These are phyloP conservation scores for Diploptera punctata DNA, from an alignment of 2,888 invertebrate genomes.

Conservation along the genomic window DNA sequence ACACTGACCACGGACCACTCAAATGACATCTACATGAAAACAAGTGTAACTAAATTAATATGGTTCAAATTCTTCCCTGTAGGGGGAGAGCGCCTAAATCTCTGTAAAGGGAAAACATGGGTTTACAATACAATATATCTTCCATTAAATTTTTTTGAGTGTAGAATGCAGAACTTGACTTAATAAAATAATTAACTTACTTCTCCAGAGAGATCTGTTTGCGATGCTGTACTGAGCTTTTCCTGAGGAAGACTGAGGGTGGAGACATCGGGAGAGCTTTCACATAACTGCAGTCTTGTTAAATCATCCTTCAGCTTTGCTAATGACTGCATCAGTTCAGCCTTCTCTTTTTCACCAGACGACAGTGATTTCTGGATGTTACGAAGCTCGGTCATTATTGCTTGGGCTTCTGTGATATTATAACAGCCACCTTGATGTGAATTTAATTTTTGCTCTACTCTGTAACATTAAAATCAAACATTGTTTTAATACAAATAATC, in stretches of 20 bases:
- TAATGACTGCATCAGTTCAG: conserved; percentile 91
- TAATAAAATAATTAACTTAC: too few species aligned
- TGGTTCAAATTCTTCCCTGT: too few species aligned
- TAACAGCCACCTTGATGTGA: conserved; percentile 85
- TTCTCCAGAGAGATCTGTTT: conserved; percentile 94
- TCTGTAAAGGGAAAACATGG: too few species aligned
- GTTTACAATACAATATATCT: too few species aligned
- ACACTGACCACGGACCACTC: too few species aligned
- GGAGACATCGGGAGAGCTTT: conserved; percentile 68
- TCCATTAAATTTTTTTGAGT: too few species aligned
- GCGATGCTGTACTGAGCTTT: conserved; percentile 91
- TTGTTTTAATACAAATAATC: too few species aligned
- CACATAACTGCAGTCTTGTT: conserved; percentile 83
- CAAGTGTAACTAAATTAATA: too few species aligned
- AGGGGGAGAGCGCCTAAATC: too few species aligned
- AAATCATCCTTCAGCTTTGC: conserved; percentile 94
- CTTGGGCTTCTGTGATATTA: conserved; percentile 92
- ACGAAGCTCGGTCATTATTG: conserved; percentile 92
- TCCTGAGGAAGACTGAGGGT: conserved; percentile 62
- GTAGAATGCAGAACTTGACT: too few species aligned
- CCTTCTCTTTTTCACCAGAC: conserved; percentile 92
- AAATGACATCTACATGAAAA: too few species aligned
- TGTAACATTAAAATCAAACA: conserved; percentile 56
- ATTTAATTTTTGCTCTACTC: conserved; percentile 89
- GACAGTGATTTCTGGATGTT: conserved; percentile 92